Conservation (phyloP, 2,888 invertebrate species). For the Hirtodrosophila duncani region DNA sequence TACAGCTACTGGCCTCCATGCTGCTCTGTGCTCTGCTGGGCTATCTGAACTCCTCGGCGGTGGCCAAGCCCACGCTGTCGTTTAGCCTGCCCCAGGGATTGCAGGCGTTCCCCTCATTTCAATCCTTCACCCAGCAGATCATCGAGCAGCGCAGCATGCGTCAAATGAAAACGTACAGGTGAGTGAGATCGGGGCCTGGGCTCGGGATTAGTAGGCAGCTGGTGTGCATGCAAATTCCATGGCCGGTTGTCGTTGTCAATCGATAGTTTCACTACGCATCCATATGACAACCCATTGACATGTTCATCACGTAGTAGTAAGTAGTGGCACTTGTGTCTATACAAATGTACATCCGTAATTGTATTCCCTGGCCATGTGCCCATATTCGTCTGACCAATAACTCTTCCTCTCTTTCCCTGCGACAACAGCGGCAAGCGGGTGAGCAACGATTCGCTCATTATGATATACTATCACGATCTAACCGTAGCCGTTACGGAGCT, state of each 20-base stretch:
- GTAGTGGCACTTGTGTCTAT: too few relatives aligned
- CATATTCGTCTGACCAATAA: conserved; percentile 26
- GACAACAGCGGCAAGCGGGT: conserved; percentile 82
- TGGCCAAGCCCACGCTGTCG: conserved; percentile 77
- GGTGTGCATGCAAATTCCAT: background rate
- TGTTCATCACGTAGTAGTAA: conserved; percentile 49
- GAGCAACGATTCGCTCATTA: conserved; percentile 83
- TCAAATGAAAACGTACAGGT: conserved; percentile 79
- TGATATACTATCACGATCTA: conserved; percentile 89
- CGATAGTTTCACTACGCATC: conserved; percentile 33
- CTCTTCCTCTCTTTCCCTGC: background rate
- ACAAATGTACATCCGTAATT: conserved; percentile 6
- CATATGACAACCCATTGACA: conserved; percentile 46
- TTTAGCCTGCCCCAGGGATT: conserved; percentile 75
- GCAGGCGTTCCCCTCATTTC: conserved; percentile 75
- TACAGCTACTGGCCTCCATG: conserved; percentile 66
- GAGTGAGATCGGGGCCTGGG: conserved; percentile 34
- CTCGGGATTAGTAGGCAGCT: conserved; percentile 25
- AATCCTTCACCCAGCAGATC: conserved; percentile 77
- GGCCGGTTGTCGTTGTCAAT: background rate
- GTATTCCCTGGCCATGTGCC: conserved; percentile 53
- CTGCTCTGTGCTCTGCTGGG: conserved; percentile 70
- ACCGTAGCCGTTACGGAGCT: conserved; percentile 90
- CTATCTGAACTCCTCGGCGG: conserved; percentile 68
- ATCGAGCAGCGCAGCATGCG: conserved; percentile 75